Base-by-base conservation (phyloP, 1,140 invertebrate genomes). In the Drosophila oshimai region DNA sequence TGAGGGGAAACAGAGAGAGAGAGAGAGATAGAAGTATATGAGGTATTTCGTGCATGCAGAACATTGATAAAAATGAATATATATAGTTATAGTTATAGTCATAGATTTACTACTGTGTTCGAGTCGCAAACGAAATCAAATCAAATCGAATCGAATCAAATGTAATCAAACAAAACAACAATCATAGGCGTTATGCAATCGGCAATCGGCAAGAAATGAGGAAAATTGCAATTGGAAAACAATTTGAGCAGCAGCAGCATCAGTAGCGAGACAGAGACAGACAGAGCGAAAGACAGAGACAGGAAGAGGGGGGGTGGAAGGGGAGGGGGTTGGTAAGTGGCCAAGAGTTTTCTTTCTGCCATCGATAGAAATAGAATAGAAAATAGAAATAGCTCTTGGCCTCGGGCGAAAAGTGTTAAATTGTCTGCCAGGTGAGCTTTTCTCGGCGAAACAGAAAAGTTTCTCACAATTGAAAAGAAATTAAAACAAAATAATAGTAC, bases 221-320 rank as follows among this genome's bases (percentile, higher is more conserved):
- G 62, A 65, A 65, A 65, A 65, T 65, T 65, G 62, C 58, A 65
- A 65, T 65, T 65, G 62, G 60, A 65, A 65, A 65, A 65, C 44
- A 65, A 65, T 65, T 65, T 65, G 13, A 64, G 57, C 29, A 31
- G 53, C 57, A 61, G 57, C 51, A 61, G 37, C 20, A 29, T 12
- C 41, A n/a, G 44, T 33, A 65, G 58, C 42, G 31, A 65, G 61
- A 65, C 58, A 65, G 58, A 65, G 61, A 65, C 57, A 62, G 61
- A 64, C 37, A 65, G 58, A 61, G 26, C 55, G 61, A 47, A 44
- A 28, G 18, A 39, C 17, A 36, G 15, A 36, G 22, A 15, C n/a
- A 15, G 12, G 17, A 3, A n/a, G 5, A 15, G 1, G n/a, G 2
- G 15, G 4, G n/a, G 5, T 7, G 44, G 2, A 1, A 20, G 29